phyloP scores from a whole-genome alignment of 2,797 vertebrate species.

The Antrozous pallidus region DNA sequence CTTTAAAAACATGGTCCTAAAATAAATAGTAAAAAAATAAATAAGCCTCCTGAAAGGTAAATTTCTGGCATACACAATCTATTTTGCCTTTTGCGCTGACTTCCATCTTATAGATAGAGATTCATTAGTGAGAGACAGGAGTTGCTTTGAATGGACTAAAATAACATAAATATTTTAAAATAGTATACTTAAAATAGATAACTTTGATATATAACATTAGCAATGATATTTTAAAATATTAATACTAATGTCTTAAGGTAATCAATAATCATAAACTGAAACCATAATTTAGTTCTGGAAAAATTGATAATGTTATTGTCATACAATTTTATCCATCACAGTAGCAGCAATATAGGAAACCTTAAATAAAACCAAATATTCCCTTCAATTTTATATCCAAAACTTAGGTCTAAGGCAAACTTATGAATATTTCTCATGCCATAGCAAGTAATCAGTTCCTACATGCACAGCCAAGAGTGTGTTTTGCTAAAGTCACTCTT shows the following conservation, averaged over 20 bases:
- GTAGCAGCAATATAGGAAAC: not conserved
- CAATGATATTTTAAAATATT: slow-evolving; percentile 62
- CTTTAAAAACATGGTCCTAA: not conserved
- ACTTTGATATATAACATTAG: slow-evolving; percentile 43
- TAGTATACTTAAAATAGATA: slow-evolving; percentile 50
- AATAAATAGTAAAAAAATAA: not conserved
- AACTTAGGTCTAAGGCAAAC: slow-evolving; percentile 2
- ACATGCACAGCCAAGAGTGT: not conserved
- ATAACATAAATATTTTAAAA: slow-evolving; percentile 64
- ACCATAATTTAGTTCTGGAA: slow-evolving; percentile 21
- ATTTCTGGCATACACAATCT: not conserved
- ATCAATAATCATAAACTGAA: slow-evolving; percentile 60
- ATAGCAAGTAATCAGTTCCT: not conserved
- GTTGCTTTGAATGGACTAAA: not conserved
- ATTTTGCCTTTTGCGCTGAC: not conserved
- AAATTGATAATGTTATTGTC: not conserved
- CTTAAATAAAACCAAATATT: slow-evolving; percentile 12
- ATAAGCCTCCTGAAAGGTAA: not conserved
- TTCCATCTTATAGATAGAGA: not conserved
- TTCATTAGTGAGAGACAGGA: not conserved
- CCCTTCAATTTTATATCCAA: not conserved
- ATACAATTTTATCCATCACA: not conserved
- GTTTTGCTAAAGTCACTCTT: not conserved
- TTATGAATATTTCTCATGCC: not conserved
- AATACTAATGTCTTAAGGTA: slow-evolving; percentile 56